Conservation (phyloP, 2,797 vertebrate species). For the Uromys caudimaculatus region DNA sequence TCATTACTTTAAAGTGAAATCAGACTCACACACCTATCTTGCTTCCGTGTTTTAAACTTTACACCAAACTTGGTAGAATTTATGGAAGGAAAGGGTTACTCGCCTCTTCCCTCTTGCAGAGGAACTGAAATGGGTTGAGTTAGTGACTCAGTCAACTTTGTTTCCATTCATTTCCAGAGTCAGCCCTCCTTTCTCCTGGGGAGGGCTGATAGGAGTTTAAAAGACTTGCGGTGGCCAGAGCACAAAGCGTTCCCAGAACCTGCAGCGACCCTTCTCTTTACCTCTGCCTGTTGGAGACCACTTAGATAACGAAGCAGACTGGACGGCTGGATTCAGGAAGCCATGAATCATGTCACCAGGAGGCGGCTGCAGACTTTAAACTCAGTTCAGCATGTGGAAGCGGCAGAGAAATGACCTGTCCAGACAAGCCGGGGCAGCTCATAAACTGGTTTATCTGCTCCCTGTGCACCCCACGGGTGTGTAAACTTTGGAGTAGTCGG, state of each 20-base stretch:
- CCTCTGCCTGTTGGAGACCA: conserved; percentile 71
- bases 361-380: conserved; percentile 79
- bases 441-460: conserved; percentile 88
- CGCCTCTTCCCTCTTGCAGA: conserved; percentile 63
- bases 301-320: conserved; percentile 78
- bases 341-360: conserved; percentile 86
- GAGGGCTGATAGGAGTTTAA: conserved; percentile 84
- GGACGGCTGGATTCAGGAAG: conserved; percentile 82
- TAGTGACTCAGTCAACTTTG: conserved; percentile 84
- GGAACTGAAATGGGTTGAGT: conserved; percentile 82
- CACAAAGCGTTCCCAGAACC: conserved; percentile 77
- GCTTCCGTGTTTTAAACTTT: background rate
- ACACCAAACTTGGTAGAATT: background rate
- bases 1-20: conserved; percentile 55
- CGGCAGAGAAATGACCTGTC: conserved; percentile 90
- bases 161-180: conserved; percentile 89
- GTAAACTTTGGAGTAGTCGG: conserved; percentile 89
- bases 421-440: conserved; percentile 85
- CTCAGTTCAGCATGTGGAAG: conserved; percentile 88
- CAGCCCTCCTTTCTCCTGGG: conserved; percentile 79
- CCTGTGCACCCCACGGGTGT: conserved; percentile 82
- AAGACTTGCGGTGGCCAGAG: conserved; percentile 76
- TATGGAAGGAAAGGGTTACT: conserved; percentile 72
- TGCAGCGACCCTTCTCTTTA: conserved; percentile 61
- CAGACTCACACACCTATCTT: background rate